A percentile compares a stretch with the other conserved stretches of the same genome.
Conservation (phyloP, 2,113 vertebrate genomes). For the Sialia sialis region DNA sequence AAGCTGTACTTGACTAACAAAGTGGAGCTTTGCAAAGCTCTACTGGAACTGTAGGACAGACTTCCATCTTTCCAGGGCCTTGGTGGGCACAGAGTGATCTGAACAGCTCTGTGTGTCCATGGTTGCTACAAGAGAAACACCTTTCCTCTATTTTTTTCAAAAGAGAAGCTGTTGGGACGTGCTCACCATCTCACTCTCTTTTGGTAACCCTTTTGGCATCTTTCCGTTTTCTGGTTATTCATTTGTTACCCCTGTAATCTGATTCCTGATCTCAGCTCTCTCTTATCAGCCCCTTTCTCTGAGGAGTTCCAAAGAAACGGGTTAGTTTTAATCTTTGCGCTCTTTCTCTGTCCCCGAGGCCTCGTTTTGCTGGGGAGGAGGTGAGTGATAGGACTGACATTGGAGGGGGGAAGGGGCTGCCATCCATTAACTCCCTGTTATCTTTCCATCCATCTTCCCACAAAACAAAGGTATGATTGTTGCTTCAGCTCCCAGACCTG, state of each 20-base stretch:
- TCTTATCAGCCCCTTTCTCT: conserved; percentile 17
- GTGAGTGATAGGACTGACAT: conserved; percentile 3
- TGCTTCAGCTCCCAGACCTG: neutral
- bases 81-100: neutral
- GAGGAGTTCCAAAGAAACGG: conserved; percentile 9
- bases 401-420: conserved; percentile 29
- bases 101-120: conserved; percentile 7
- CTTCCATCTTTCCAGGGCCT: neutral
- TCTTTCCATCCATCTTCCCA: conserved; percentile 38
- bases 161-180: conserved; percentile 32
- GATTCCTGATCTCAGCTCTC: conserved; percentile 30
- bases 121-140: neutral
- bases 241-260: conserved; percentile 48
- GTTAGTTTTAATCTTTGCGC: conserved; percentile 36
- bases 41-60: neutral
- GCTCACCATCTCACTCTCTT: neutral
- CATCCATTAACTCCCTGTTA: conserved; percentile 29
- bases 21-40: neutral
- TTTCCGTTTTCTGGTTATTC: conserved; percentile 45
- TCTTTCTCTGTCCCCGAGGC: conserved; percentile 38
- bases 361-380: neutral
- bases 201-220: conserved; percentile 32
- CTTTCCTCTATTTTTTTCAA: neutral
- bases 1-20: neutral
- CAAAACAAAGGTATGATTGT: conserved; percentile 56